phyloP scores from a whole-genome alignment of 2,797 vertebrate genomes.

The Syngnathus rostellatus region DNA sequence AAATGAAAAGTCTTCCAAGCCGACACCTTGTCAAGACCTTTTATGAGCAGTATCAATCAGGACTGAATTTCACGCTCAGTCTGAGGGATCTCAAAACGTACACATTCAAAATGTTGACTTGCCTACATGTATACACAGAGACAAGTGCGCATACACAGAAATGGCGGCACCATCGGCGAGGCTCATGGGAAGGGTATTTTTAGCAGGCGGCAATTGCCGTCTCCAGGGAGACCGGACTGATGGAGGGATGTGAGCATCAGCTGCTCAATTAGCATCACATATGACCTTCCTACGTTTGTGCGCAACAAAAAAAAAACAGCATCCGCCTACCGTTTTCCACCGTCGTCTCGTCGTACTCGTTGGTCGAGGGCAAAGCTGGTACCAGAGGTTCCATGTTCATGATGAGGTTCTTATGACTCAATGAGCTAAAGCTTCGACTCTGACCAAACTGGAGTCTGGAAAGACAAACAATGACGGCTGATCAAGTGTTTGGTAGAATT shows the following conservation, averaged over 20 bases:
- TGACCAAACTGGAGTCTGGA: slow-evolving; percentile 83
- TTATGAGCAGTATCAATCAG: neutral
- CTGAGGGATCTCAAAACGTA: slow-evolving; percentile 23
- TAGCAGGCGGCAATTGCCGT: slow-evolving; percentile 59
- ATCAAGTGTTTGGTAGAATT: too few species aligned
- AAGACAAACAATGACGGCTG: slow-evolving; percentile 23
- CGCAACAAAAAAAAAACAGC: neutral
- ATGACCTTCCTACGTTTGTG: neutral
- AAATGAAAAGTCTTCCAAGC: neutral
- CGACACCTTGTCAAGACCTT: neutral
- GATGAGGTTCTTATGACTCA: slow-evolving; percentile 94
- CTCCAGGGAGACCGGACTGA: slow-evolving; percentile 60
- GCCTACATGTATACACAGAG: slow-evolving; percentile 18
- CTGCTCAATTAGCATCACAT: slow-evolving; percentile 56
- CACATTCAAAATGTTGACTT: slow-evolving; percentile 7
- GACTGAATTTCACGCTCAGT: neutral
- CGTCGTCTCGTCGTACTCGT: slow-evolving; percentile 77
- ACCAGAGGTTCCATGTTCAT: slow-evolving; percentile 95
- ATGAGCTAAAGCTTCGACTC: slow-evolving; percentile 86
- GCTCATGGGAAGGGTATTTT: slow-evolving; percentile 66
- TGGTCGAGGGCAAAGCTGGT: slow-evolving; percentile 80
- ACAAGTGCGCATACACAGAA: slow-evolving; percentile 7
- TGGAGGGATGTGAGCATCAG: slow-evolving; percentile 53
- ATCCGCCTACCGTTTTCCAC: slow-evolving; percentile 72
- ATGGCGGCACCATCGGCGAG: slow-evolving; percentile 42